Evolutionary conservation across 2,113 vertebrate genomes (phyloP).

Genomic region (Carettochelys insculpta): DNA sequence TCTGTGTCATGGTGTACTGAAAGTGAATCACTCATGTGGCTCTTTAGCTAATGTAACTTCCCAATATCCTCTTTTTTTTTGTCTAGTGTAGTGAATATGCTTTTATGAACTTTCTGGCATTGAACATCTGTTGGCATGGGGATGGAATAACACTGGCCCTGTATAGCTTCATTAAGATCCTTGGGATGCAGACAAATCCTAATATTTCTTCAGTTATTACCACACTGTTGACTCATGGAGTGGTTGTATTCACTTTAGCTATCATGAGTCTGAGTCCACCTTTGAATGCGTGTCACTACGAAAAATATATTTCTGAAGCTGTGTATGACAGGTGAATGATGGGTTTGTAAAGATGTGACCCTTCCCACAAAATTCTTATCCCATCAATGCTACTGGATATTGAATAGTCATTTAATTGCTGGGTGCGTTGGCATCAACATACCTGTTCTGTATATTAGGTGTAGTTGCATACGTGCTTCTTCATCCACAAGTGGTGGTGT

Average conservation of each 20-base stretch:
- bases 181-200: background rate
- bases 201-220: background rate
- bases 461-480: background rate
- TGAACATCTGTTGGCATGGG: background rate
- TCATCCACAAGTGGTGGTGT: background rate
- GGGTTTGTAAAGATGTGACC: background rate
- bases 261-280: background rate
- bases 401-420: background rate
- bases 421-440: background rate
- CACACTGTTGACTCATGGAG: background rate
- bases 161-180: background rate
- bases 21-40: background rate
- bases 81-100: background rate
- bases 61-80: background rate
- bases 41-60: slow-evolving; percentile 7
- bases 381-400: background rate
- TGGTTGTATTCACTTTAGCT: background rate
- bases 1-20: slow-evolving; percentile 5
- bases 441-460: background rate
- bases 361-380: background rate
- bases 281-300: background rate
- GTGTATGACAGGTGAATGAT: background rate
- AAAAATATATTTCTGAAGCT: background rate
- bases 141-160: background rate
- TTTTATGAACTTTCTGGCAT: background rate